Conservation (phyloP, 2,113 vertebrate species). For the Corvus moneduloides region DNA sequence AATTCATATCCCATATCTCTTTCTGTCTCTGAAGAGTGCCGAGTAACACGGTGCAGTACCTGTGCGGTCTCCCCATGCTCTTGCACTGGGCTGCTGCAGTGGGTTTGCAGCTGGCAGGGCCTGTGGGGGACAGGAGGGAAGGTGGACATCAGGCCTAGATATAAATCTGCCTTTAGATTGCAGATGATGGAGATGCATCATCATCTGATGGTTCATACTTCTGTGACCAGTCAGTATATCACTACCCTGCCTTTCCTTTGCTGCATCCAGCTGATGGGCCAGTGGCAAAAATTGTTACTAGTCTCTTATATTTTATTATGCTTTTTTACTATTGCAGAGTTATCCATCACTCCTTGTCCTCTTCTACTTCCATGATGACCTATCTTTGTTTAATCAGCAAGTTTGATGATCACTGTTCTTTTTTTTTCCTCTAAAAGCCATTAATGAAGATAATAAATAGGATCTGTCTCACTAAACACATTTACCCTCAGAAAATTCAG, state of each 20-base stretch:
- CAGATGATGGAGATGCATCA: neutral
- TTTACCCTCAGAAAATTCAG: neutral
- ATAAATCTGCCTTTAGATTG: neutral
- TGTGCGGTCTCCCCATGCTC: neutral
- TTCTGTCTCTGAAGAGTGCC: neutral
- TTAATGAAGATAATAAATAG: neutral
- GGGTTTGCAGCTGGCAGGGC: neutral
- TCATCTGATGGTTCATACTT: neutral
- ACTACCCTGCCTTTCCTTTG: neutral
- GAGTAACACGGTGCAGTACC: fast-evolving
- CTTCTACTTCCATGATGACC: neutral
- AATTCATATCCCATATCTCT: neutral
- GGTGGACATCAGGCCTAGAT: neutral
- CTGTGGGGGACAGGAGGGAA: neutral
- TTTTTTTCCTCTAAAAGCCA: neutral
- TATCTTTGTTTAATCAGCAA: neutral
- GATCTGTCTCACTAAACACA: neutral
- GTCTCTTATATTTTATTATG: neutral
- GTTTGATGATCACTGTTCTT: neutral
- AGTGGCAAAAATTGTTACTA: neutral
- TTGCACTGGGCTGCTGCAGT: neutral
- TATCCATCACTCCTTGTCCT: neutral
- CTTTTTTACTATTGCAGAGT: neutral
- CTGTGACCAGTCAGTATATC: neutral
- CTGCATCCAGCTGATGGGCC: neutral